Conservation (phyloP, 2,797 vertebrate genomes). For the Malacoctenus gilli region DNA sequence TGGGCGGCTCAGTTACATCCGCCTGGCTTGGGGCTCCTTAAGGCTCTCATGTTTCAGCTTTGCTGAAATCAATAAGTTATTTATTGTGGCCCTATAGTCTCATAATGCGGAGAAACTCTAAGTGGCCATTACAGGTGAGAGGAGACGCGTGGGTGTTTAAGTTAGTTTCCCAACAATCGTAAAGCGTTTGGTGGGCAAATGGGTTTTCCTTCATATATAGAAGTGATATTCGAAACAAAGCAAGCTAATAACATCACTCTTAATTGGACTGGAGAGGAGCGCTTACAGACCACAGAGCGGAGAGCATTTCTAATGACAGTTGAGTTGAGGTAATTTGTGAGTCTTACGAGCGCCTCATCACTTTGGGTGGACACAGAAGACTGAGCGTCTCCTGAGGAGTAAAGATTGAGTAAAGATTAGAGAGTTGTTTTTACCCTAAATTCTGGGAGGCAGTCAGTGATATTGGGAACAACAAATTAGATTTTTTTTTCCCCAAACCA, state of each 20-base stretch:
- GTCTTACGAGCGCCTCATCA: not conserved
- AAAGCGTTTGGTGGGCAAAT: constrained; percentile 30
- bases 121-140: constrained; percentile 21
- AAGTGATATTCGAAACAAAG: constrained; percentile 9
- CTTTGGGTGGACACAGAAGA: not conserved
- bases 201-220: constrained; percentile 3
- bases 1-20: constrained; percentile 70
- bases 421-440: not conserved
- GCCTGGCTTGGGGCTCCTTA: constrained; percentile 52
- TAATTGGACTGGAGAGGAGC: not conserved
- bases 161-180: constrained; percentile 61
- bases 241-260: constrained; percentile 2
- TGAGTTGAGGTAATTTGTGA: not conserved
- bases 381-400: not conserved
- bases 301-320: constrained; percentile 1
- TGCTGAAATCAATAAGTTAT: constrained; percentile 78
- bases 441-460: too few species aligned
- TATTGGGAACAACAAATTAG: too few species aligned
- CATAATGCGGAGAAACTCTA: constrained; percentile 29
- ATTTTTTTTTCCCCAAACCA: too few species aligned
- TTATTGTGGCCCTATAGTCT: constrained; percentile 65
- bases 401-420: not conserved
- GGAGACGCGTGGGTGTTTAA: constrained; percentile 36
- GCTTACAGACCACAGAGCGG: constrained; percentile 1
- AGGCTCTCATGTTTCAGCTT: constrained; percentile 64